phyloP scores from a whole-genome alignment of 2,888 invertebrate genomes.

The Hipparchia sbordonii region DNA sequence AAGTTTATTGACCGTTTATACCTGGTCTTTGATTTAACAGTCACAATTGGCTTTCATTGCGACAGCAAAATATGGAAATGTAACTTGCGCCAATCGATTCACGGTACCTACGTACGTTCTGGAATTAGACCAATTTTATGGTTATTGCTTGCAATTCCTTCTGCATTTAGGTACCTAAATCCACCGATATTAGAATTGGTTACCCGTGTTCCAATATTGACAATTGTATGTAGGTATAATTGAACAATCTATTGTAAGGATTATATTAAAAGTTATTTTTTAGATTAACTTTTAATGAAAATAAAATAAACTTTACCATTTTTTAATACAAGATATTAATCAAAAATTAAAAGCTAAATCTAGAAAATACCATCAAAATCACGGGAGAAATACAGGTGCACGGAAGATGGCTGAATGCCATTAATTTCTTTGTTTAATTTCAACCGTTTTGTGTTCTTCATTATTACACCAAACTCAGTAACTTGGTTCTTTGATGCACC shows the following conservation, averaged over 20 bases:
- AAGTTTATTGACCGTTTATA: constrained; percentile 2
- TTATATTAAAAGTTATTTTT: background rate
- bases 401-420: too few species aligned
- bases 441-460: too few species aligned
- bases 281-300: too few species aligned
- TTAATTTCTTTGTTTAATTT: too few species aligned
- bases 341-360: too few species aligned
- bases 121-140: constrained; percentile 17
- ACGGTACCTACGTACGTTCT: background rate
- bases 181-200: constrained; percentile 1
- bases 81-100: constrained; percentile 14
- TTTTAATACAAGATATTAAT: too few species aligned
- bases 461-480: too few species aligned
- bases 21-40: constrained; percentile 51
- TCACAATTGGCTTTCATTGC: constrained; percentile 33
- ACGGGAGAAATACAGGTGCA: too few species aligned
- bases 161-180: constrained; percentile 6
- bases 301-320: too few species aligned
- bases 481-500: too few species aligned
- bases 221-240: background rate
- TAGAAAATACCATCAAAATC: too few species aligned
- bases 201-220: background rate
- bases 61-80: constrained; percentile 23
- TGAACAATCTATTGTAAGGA: background rate
- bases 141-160: constrained; percentile 16